Evolutionary conservation across 2,797 vertebrate genomes (phyloP).

Genomic region (Crenichthys baileyi): DNA sequence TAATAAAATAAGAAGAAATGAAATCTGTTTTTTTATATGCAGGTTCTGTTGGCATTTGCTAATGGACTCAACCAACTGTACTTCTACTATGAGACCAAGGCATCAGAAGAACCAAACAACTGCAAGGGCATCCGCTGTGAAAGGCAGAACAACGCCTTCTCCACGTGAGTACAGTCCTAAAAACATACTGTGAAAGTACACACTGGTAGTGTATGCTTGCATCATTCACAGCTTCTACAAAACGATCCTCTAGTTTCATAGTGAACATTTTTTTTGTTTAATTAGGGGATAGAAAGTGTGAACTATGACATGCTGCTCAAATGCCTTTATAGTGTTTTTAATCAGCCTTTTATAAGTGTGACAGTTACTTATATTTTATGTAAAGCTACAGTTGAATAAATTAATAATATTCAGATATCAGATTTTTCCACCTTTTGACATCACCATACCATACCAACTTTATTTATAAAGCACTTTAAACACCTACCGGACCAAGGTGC

Average conservation of each 20-base stretch:
- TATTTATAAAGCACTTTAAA: too few relatives aligned
- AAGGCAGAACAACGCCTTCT: constrained; percentile 99
- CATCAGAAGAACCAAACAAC: constrained; percentile 94
- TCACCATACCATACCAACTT: too few relatives aligned
- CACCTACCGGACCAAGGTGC: too few relatives aligned
- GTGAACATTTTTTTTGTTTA: not conserved
- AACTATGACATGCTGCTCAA: too few relatives aligned
- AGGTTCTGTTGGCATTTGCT: constrained; percentile 93
- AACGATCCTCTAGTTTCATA: not conserved
- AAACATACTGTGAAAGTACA: not conserved
- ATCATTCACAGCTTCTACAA: not conserved
- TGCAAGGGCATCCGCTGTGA: constrained; percentile 98
- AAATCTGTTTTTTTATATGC: not conserved
- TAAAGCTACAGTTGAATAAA: not conserved
- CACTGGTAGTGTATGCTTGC: not conserved
- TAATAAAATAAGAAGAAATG: not conserved
- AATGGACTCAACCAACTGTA: constrained; percentile 99
- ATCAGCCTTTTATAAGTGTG: not conserved
- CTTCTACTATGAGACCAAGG: constrained; percentile 98
- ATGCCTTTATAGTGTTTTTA: not conserved
- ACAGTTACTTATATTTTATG: not conserved
- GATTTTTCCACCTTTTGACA: not conserved
- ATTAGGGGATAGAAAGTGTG: not conserved
- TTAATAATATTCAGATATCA: not conserved
- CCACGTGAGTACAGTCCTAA: constrained; percentile 86